Evolutionary conservation across 2,113 vertebrate species (phyloP).

Genomic region (Eulemur rufifrons): DNA sequence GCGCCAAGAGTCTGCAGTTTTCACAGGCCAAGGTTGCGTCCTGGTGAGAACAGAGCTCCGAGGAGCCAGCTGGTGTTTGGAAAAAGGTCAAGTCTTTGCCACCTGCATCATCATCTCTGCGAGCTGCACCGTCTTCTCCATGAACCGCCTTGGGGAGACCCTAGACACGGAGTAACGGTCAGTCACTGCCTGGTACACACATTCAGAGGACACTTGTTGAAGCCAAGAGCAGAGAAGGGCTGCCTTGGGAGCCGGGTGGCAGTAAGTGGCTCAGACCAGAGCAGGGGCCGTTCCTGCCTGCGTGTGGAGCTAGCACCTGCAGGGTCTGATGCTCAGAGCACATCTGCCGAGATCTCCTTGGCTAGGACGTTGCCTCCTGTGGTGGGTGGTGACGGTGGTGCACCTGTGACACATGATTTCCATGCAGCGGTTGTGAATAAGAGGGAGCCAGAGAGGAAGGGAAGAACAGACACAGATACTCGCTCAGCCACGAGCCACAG

Average conservation of each 20-base stretch:
- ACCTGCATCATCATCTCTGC: neutral
- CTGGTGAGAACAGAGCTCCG: neutral
- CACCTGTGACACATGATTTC: neutral
- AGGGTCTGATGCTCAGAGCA: neutral
- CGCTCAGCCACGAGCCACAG: neutral
- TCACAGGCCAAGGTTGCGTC: neutral
- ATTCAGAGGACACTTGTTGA: neutral
- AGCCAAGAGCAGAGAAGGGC: too few relatives aligned
- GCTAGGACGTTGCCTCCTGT: neutral
- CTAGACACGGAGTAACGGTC: neutral
- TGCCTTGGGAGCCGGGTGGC: neutral
- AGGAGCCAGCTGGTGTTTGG: neutral
- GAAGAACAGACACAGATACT: neutral
- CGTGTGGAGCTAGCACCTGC: fast-evolving
- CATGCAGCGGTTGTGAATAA: neutral
- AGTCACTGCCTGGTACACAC: neutral
- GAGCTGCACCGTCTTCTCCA: neutral
- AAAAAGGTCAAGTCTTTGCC: neutral
- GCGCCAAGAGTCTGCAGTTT: neutral
- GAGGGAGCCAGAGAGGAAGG: neutral
- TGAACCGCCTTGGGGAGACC: neutral
- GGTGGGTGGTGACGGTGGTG: neutral
- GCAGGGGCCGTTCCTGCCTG: neutral
- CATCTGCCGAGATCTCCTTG: neutral
- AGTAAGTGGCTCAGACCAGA: too few relatives aligned